A percentile compares a stretch with the other conserved stretches of the same genome.
These are phyloP conservation scores for Rana temporaria DNA, from an alignment of 2,113 vertebrate genomes.

Conservation along the genomic window DNA sequence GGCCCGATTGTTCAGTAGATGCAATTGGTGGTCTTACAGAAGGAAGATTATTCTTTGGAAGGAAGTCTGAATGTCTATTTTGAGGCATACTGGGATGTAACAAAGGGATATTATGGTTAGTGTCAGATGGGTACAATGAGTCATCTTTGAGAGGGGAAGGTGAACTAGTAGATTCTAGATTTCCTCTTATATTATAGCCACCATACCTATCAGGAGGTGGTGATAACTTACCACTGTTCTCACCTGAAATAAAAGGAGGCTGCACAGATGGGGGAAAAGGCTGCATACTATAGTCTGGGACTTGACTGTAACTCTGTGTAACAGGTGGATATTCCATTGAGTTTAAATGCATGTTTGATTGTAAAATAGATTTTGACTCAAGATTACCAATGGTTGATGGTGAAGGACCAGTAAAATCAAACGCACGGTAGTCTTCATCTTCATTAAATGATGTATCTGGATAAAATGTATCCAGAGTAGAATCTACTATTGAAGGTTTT, in stretches of 20 bases:
- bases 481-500: conserved; percentile 72
- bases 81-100: conserved; percentile 65
- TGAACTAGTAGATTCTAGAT: conserved; percentile 68
- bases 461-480: conserved; percentile 79
- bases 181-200: conserved; percentile 67
- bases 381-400: conserved; percentile 74
- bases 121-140: conserved; percentile 72
- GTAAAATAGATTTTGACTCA: conserved; percentile 75
- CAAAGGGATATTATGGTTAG: conserved; percentile 68
- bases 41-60: conserved; percentile 65
- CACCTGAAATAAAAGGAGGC: conserved; percentile 71
- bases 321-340: conserved; percentile 69
- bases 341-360: conserved; percentile 71
- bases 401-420: conserved; percentile 73
- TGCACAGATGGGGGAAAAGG: conserved; percentile 68
- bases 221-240: conserved; percentile 66
- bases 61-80: conserved; percentile 71
- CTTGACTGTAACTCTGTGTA: conserved; percentile 68
- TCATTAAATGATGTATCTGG: conserved; percentile 78
- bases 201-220: conserved; percentile 70
- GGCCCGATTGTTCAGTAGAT: conserved; percentile 63
- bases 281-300: conserved; percentile 71
- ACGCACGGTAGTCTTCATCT: conserved; percentile 79
- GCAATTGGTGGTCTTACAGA: conserved; percentile 57
- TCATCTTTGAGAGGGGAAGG: conserved; percentile 74